phyloP scores from a whole-genome alignment of 2,888 invertebrate species.

The Monoplex corrugatus region DNA sequence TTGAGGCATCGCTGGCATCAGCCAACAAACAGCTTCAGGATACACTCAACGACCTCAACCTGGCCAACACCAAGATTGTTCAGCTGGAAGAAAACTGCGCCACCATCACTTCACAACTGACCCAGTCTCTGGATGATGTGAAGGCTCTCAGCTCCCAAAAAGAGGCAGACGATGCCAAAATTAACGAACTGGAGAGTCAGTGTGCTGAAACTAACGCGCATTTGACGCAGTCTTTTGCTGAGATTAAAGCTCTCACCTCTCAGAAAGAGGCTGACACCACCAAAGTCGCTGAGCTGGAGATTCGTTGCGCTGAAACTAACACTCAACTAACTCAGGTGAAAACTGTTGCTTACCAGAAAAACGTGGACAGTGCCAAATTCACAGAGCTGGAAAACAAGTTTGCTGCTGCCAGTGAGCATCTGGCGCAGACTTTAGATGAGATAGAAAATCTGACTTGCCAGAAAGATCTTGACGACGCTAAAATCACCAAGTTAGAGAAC shows the following conservation, averaged over 20 bases:
- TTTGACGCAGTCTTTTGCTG: neutral
- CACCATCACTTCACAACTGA: neutral
- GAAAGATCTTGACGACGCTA: neutral
- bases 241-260: neutral
- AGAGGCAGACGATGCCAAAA: neutral
- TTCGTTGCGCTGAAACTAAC: conserved; percentile 37
- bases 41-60: conserved; percentile 65
- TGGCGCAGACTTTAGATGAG: neutral
- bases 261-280: neutral
- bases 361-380: neutral
- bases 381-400: neutral
- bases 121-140: neutral
- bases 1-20: conserved; percentile 51
- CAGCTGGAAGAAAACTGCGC: conserved; percentile 60
- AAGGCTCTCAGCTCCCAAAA: conserved; percentile 21
- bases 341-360: conserved; percentile 14
- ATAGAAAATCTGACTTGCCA: neutral
- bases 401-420: neutral
- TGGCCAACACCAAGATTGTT: conserved; percentile 56
- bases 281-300: neutral
- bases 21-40: conserved; percentile 67
- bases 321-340: neutral
- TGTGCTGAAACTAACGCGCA: neutral
- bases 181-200: neutral
- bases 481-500: neutral